Evolutionary conservation across 1,140 invertebrate species (phyloP).

Genomic region (Neodiprion virginianus): DNA sequence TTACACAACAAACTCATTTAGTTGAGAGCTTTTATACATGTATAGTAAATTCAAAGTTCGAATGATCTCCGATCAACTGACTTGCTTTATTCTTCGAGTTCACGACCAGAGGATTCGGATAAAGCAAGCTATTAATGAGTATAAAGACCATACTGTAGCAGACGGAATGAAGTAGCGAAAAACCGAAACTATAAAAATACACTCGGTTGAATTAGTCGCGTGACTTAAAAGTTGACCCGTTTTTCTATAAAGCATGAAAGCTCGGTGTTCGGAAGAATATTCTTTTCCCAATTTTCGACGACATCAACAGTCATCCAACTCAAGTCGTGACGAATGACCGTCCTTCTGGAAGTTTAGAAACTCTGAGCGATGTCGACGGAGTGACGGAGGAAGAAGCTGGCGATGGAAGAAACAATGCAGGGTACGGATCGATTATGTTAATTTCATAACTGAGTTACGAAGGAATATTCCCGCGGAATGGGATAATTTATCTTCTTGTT

Average conservation of each 20-base stretch:
- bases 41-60: neutral
- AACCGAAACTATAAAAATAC: too few relatives aligned
- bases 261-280: too few relatives aligned
- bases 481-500: conserved; percentile 49
- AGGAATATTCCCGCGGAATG: conserved; percentile 45
- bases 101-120: too few relatives aligned
- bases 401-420: conserved; percentile 40
- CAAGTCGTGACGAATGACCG: neutral
- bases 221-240: too few relatives aligned
- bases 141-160: too few relatives aligned
- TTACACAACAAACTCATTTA: neutral
- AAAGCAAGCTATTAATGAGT: too few relatives aligned
- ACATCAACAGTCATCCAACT: too few relatives aligned
- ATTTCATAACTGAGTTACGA: conserved; percentile 46
- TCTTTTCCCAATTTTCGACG: too few relatives aligned
- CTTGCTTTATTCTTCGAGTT: too few relatives aligned
- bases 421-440: conserved; percentile 48
- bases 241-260: too few relatives aligned
- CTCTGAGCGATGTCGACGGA: neutral
- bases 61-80: neutral
- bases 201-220: too few relatives aligned
- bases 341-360: neutral
- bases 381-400: neutral
- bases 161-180: too few relatives aligned
- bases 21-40: neutral